Conservation (phyloP, 53 echinoderm and acorn worm genomes). For the Crossaster papposus region DNA sequence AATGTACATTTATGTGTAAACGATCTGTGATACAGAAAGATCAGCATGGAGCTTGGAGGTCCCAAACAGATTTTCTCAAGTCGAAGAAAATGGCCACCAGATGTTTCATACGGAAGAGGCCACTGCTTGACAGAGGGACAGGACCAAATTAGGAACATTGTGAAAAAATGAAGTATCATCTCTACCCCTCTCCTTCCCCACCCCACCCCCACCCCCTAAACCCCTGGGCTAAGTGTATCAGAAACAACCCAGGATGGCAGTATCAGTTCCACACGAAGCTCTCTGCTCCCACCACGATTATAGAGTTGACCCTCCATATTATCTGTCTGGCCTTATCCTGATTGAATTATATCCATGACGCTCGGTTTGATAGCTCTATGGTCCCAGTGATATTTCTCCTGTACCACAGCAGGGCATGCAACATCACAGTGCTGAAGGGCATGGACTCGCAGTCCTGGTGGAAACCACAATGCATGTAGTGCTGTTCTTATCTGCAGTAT, state of each 20-base stretch:
- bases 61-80: neutral
- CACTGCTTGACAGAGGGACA: neutral
- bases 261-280: neutral
- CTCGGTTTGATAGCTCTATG: neutral
- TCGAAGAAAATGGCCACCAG: neutral
- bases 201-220: too few species aligned
- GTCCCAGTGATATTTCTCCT: too few species aligned
- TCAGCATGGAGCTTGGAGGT: neutral
- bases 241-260: neutral
- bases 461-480: neutral
- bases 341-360: constrained; percentile 28
- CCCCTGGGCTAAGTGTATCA: neutral
- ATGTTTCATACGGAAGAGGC: neutral
- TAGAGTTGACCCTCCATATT: constrained; percentile 23
- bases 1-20: too few species aligned
- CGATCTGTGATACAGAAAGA: too few species aligned
- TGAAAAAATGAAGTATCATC: neutral
- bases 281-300: neutral
- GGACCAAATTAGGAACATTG: neutral
- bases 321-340: constrained; percentile 51
- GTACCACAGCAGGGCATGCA: too few species aligned
- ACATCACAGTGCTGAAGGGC: too few species aligned
- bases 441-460: neutral
- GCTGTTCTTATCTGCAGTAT: neutral
- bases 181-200: too few species aligned